These are phyloP conservation scores for Drosophila parabipectinata DNA, from an alignment of 1,140 invertebrate species.

Conservation along the genomic window DNA sequence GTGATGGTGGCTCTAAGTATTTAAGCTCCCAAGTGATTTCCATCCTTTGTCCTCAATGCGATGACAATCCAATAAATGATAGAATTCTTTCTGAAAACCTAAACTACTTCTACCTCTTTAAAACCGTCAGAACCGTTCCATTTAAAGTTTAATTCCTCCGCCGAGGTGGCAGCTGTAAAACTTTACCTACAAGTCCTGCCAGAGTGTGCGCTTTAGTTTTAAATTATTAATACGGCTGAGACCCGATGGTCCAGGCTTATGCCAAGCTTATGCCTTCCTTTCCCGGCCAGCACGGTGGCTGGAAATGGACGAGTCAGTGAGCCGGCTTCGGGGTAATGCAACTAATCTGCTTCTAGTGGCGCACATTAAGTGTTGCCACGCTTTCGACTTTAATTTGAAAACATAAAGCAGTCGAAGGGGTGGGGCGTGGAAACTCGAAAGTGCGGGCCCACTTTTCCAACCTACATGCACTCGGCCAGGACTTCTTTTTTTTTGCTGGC, in stretches of 20 bases:
- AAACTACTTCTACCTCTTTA: neutral
- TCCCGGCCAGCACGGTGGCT: neutral
- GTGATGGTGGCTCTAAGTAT: too few relatives aligned
- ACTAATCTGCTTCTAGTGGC: conserved; percentile 81
- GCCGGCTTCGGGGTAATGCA: conserved; percentile 60
- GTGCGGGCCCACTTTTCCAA: conserved; percentile 57
- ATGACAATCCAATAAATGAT: too few relatives aligned
- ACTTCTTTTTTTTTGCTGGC: conserved; percentile 29
- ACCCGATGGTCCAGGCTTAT: conserved; percentile 20
- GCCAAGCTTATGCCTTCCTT: conserved; percentile 3
- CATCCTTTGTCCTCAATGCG: too few relatives aligned
- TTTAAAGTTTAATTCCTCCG: conserved; percentile 44
- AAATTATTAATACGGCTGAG: conserved; percentile 66
- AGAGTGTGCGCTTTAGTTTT: conserved; percentile 37
- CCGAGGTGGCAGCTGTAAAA: conserved; percentile 13
- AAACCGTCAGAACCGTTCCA: conserved; percentile 15
- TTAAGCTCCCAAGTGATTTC: too few relatives aligned
- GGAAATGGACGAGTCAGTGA: conserved; percentile 38
- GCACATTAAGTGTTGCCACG: conserved; percentile 82
- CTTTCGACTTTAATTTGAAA: conserved; percentile 82
- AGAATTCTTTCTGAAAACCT: too few relatives aligned
- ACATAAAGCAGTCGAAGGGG: conserved; percentile 66
- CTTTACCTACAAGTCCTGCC: conserved; percentile 42
- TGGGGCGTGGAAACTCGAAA: conserved; percentile 36
- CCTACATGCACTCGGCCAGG: conserved; percentile 21